phyloP scores from a whole-genome alignment of 2,888 invertebrate species.

The Euplexia lucipara region DNA sequence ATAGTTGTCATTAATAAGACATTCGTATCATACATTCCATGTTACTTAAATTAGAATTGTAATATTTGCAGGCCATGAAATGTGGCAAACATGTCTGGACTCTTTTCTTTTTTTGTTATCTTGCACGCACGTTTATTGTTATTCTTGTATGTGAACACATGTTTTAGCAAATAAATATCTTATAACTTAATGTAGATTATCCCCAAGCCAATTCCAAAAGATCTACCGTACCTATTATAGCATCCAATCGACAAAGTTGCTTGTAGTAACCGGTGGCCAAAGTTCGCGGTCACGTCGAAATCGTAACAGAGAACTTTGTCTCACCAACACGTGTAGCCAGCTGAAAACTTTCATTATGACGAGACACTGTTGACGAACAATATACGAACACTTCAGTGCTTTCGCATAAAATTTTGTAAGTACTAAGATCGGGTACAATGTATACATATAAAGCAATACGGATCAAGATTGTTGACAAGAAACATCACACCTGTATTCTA shows the following conservation, averaged over 20 bases:
- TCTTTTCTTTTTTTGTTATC: too few species aligned
- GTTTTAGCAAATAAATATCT: too few species aligned
- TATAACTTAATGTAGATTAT: slow-evolving; percentile 10
- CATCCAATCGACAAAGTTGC: slow-evolving; percentile 49
- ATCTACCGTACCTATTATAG: slow-evolving; percentile 5
- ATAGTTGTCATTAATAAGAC: too few species aligned
- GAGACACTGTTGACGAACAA: slow-evolving; percentile 27
- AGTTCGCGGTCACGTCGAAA: slow-evolving; percentile 60
- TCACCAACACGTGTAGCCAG: slow-evolving; percentile 49
- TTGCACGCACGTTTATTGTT: too few species aligned
- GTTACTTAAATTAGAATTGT: too few species aligned
- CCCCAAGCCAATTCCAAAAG: slow-evolving; percentile 21
- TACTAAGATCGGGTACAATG: slow-evolving; percentile 35
- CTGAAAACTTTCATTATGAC: slow-evolving; percentile 53
- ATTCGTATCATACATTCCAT: too few species aligned
- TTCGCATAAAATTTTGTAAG: slow-evolving; percentile 37
- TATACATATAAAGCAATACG: background rate
- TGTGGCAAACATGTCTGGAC: too few species aligned
- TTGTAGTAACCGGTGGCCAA: slow-evolving; percentile 24
- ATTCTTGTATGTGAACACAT: too few species aligned
- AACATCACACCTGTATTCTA: too few species aligned
- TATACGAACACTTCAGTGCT: slow-evolving; percentile 39
- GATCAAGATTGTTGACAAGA: slow-evolving; percentile 13
- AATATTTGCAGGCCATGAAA: too few species aligned
- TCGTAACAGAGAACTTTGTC: slow-evolving; percentile 54